Evolutionary conservation across 2,113 vertebrate species (phyloP), one percentile per base, ranked within the genome.

Genomic region (Callospermophilus lateralis): DNA sequence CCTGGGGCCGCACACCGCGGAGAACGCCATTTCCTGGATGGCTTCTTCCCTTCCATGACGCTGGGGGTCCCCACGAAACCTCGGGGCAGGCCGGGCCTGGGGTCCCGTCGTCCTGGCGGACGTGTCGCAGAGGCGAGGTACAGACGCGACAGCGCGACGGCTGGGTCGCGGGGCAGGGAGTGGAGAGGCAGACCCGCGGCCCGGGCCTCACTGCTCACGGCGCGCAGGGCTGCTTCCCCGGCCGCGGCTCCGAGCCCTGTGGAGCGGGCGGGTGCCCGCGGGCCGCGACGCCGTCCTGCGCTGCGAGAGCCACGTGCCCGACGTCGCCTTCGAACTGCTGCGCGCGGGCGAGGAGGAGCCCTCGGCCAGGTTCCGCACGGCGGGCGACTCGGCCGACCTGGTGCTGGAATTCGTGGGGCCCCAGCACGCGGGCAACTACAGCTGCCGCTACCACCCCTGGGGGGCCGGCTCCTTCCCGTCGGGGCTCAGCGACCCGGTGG

Each of bases 281-380:
- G 97, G 97, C n/a, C 55, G 1, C 0, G 90, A 97, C 4, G 96
- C 72, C 0, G 6, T 45, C 37, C 79, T 98, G 58, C 96, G 30
- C 74, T 97, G 97, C 15, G 37, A 87, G 34, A 20, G 74, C 7
- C 9, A 2, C 0, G 1, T 97, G 11, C 48, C 92, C 0, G 8
- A 48, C 0, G 77, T 95, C 24, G 3, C 6, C 34, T 63, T 92
- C 2, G 55, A 96, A 76, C 88, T 97, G 90, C 87, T 97, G 45
- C 79, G 16, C 0, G 84, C 0, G 0, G 94, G 87, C 0, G 30
- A 84, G 37, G 4, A 16, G 37, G 30, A 39, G 32, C 17, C 73
- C 0, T 5, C 0, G 1, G 0, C 0, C 0, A 0, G 0, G 1
- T 0, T 0, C 1, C 0, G 1, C 68, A 1, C 22, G 1, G 0